Base-by-base conservation (phyloP, 2,797 vertebrate species). In the Sebastiscus tertius region DNA sequence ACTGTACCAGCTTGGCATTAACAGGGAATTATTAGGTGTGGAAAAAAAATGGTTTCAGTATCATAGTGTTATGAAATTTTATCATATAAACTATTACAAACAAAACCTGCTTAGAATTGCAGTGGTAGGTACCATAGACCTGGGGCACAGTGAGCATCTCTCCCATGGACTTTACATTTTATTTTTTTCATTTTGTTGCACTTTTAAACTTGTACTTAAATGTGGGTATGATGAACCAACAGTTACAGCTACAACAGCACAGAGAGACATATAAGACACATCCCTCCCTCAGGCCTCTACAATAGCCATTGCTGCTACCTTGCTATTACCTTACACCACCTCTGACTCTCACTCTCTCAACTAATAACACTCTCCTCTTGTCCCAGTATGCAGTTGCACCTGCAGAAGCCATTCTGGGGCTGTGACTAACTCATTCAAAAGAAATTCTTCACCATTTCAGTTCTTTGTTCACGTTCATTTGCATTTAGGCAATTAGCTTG, bases 381-480 rank as follows among this genome's bases (percentile, higher is more conserved):
- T 60, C 58, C 27, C 33, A 34, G 52, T 46, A 16, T 55, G 63
- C 13, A 42, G 26, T 33, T 84, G 75, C 77, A 80, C 72, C 72
- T 73, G 67, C 65, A 72, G 34, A 84, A 87, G 73, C 75, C 67
- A 68, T 77, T 73, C 72, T 59, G 49, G 80, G 80, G 83, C 49
- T 75, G 64, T 42, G 52, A 49, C 39, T 2, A n/a, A 85, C 64
- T 85, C 67, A 86, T 3, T 83, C 58, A 88, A 82, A 78, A 67
- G 61, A 83, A 71, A 71, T 49, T 61, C 67, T 83, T 79, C 31
- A 65, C 46, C 58, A 22, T 73, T 77, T 76, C 31, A 72, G 13
- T 29, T 75, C 72, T 84, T 83, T 82, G 76, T 84, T 80, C 31
- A 74, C 58, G 71, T 90, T 89, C 39, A 73, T 62, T 77, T 79